phyloP scores from a whole-genome alignment of 2,888 invertebrate species.

The Timema cristinae region DNA sequence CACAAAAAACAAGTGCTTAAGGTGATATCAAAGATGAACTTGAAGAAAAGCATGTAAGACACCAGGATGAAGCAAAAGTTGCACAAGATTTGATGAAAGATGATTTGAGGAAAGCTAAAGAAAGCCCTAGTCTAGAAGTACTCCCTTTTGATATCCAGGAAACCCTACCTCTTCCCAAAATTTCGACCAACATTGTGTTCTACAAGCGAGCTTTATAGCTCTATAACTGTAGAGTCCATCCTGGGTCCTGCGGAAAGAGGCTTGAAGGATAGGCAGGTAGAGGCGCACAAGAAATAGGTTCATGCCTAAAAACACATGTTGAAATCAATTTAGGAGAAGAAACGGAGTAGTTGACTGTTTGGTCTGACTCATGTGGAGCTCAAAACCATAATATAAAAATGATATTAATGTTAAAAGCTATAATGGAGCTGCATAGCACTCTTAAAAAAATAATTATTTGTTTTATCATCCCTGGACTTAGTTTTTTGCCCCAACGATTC shows the following conservation, averaged over 20 bases:
- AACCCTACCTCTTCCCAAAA: background rate
- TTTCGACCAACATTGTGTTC: background rate
- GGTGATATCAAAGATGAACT: too few species aligned
- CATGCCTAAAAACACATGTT: slow-evolving; percentile 33
- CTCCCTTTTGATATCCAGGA: background rate
- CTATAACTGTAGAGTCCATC: slow-evolving; percentile 31
- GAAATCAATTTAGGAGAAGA: too few species aligned
- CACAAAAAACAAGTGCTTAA: too few species aligned
- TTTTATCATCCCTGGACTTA: slow-evolving; percentile 14
- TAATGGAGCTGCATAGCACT: background rate
- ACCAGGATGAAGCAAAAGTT: too few species aligned
- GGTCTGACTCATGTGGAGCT: slow-evolving; percentile 2
- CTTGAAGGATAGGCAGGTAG: slow-evolving; percentile 35
- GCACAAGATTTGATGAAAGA: too few species aligned
- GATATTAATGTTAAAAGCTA: slow-evolving; percentile 10
- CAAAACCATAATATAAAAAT: slow-evolving; percentile 13
- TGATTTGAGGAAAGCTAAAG: too few species aligned
- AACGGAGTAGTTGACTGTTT: too few species aligned
- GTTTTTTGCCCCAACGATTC: slow-evolving; percentile 18
- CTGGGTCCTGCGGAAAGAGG: slow-evolving; percentile 31
- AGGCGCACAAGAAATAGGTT: too few species aligned
- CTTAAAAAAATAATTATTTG: background rate
- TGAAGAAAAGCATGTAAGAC: too few species aligned
- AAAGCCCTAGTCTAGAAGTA: too few species aligned
- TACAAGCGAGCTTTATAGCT: background rate